These are phyloP conservation scores for Apaloderma vittatum DNA, from an alignment of 2,113 vertebrate genomes.

Conservation along the genomic window DNA sequence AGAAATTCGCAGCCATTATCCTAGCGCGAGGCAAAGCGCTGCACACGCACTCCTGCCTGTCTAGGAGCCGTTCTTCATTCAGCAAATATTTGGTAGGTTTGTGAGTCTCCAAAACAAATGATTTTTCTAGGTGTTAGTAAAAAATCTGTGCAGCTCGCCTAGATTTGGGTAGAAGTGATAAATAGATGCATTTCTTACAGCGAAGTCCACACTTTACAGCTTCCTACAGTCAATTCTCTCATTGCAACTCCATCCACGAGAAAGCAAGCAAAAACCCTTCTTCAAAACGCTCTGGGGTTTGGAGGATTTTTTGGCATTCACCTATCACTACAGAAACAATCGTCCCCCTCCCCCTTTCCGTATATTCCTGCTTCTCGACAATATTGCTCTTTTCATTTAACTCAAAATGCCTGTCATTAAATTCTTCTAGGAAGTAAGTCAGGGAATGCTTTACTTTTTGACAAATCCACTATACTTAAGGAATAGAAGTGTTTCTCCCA, in stretches of 20 bases:
- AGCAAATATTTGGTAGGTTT: neutral
- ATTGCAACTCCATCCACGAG: neutral
- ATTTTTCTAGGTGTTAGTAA: neutral
- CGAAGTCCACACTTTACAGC: neutral
- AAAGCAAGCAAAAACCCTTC: neutral
- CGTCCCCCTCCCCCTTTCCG: neutral
- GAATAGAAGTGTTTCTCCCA: neutral
- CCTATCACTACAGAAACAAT: neutral
- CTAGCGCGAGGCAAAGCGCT: neutral
- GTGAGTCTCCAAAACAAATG: neutral
- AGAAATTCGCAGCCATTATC: slow-evolving; percentile 16
- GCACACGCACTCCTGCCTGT: neutral
- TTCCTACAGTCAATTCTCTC: neutral
- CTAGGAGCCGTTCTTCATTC: neutral
- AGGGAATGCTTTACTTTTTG: neutral
- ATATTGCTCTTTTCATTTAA: neutral
- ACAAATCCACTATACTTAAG: neutral
- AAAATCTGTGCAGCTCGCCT: rapidly evolving
- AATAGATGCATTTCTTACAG: neutral
- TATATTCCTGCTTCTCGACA: neutral
- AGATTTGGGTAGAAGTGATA: neutral
- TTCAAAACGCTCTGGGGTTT: neutral
- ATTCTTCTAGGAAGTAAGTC: neutral
- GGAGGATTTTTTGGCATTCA: neutral
- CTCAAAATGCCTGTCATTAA: neutral